Percentiles rank a stretch among this genome's conserved stretches.
Conservation (phyloP, 1,140 invertebrate species). For the Heliothis subflexa region DNA sequence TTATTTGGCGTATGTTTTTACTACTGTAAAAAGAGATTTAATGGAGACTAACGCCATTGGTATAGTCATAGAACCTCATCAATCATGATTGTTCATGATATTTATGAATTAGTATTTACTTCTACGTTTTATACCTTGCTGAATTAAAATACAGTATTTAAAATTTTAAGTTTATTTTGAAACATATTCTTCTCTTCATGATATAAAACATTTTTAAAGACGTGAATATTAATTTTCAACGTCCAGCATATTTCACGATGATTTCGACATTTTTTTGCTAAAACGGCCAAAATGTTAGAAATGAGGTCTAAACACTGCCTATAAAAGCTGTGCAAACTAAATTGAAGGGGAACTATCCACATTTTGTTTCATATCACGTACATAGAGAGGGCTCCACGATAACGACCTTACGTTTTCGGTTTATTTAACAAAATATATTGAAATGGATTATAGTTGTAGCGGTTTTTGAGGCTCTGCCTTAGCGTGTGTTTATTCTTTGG, state of each 20-base stretch:
- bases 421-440: slow-evolving; percentile 54
- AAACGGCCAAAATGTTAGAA: slow-evolving; percentile 14
- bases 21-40: not conserved
- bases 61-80: too few species aligned
- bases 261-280: not conserved
- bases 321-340: slow-evolving; percentile 56
- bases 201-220: too few species aligned
- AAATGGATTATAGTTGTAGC: slow-evolving; percentile 31
- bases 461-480: not conserved
- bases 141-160: too few species aligned
- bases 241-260: not conserved
- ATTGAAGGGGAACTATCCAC: slow-evolving; percentile 56
- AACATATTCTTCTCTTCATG: too few species aligned
- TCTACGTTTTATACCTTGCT: not conserved
- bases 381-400: slow-evolving; percentile 50
- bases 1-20: too few species aligned
- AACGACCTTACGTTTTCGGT: slow-evolving; percentile 53
- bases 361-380: slow-evolving; percentile 60
- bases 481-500: not conserved
- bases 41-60: not conserved
- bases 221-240: not conserved
- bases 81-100: too few species aligned
- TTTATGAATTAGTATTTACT: not conserved
- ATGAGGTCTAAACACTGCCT: slow-evolving; percentile 34
- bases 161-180: too few species aligned